phyloP scores from a whole-genome alignment of 2,113 vertebrate species.

The Hassar affinis region DNA sequence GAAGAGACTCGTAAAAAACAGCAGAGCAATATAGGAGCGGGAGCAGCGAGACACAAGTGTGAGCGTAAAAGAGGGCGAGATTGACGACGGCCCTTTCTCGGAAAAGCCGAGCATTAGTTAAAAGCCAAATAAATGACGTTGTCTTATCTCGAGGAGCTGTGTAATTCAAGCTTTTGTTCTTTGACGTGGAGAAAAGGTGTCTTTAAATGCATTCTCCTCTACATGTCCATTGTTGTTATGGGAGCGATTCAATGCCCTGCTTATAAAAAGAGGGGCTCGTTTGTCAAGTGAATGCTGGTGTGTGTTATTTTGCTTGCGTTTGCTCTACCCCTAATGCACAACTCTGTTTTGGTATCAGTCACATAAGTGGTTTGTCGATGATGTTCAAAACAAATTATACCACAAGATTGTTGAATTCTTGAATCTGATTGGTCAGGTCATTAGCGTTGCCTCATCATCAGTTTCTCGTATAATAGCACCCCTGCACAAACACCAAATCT shows the following conservation, averaged over 20 bases:
- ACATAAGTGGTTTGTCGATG: background rate
- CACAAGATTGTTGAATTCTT: background rate
- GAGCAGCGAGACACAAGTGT: conserved; percentile 43
- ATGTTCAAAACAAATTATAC: background rate
- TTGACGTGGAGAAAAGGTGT: conserved; percentile 25
- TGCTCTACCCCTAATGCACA: background rate
- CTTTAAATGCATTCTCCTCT: conserved; percentile 28
- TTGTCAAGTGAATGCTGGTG: background rate
- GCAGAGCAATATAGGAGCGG: conserved; percentile 46
- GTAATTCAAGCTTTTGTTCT: conserved; percentile 66
- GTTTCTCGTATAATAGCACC: background rate
- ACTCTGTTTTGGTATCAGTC: background rate
- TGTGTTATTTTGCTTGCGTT: conserved; percentile 10
- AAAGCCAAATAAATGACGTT: conserved; percentile 67
- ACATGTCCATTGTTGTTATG: conserved; percentile 27
- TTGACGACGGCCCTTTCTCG: conserved; percentile 72
- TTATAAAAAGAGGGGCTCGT: background rate
- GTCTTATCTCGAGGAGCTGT: conserved; percentile 60
- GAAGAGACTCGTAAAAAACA: conserved; percentile 13
- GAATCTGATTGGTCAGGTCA: background rate
- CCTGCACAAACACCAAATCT: background rate
- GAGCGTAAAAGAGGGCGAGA: conserved; percentile 67
- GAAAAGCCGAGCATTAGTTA: conserved; percentile 67
- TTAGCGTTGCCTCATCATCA: background rate
- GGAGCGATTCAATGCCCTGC: conserved; percentile 11